A percentile compares a stretch with the other conserved stretches of the same genome.
Conservation (phyloP, 2,113 vertebrate species). For the Phycodurus eques region DNA sequence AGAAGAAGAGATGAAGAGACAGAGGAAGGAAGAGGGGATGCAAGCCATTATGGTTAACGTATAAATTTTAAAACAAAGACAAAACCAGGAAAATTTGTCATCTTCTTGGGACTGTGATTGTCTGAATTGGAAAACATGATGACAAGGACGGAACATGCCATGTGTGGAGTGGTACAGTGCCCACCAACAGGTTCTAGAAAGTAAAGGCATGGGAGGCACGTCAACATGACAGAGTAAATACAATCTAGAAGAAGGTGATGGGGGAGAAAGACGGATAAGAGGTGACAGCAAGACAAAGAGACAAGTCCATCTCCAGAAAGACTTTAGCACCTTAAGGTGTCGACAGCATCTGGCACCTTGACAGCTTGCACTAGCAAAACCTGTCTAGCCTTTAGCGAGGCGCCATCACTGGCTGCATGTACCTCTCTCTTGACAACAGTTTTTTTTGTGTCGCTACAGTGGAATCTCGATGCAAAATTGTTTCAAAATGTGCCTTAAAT, state of each 20-base stretch:
- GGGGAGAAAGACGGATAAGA: constrained; percentile 27
- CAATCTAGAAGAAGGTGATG: constrained; percentile 26
- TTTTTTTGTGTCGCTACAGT: neutral
- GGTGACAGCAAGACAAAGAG: constrained; percentile 34
- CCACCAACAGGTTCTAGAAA: constrained; percentile 28
- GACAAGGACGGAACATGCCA: constrained; percentile 16
- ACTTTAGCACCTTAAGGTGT: constrained; percentile 55
- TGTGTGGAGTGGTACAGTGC: neutral
- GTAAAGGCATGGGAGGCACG: neutral
- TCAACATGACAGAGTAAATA: constrained; percentile 30
- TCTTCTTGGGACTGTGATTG: constrained; percentile 31
- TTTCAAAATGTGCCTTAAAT: neutral
- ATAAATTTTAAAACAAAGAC: constrained; percentile 42
- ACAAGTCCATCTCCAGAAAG: constrained; percentile 47
- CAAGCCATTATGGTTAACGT: constrained; percentile 27
- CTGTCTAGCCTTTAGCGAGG: constrained; percentile 27
- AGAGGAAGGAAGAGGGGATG: constrained; percentile 8
- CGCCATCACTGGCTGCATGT: constrained; percentile 17
- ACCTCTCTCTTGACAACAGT: neutral
- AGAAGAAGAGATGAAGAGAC: constrained; percentile 1
- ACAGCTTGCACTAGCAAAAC: constrained; percentile 40
- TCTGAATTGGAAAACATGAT: constrained; percentile 29
- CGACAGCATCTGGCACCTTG: constrained; percentile 53
- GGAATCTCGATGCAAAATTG: neutral
- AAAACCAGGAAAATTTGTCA: constrained; percentile 56